A percentile compares a stretch with the other conserved stretches of the same genome.
These are phyloP conservation scores for Pammene aurita DNA, from an alignment of 2,888 invertebrate genomes.

Conservation along the genomic window DNA sequence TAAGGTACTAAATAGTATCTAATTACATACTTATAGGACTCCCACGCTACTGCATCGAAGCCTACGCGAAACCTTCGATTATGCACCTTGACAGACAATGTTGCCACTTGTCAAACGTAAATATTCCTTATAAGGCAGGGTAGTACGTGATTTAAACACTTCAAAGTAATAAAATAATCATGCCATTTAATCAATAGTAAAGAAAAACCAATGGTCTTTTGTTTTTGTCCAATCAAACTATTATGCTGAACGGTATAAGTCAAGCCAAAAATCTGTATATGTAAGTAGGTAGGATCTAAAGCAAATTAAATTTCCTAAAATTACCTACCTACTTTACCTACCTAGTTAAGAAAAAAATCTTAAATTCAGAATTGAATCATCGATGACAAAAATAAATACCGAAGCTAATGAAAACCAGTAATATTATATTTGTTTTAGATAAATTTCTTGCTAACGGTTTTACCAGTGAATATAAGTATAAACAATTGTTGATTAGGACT, in stretches of 20 bases:
- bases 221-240: no score
- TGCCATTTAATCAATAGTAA: no score
- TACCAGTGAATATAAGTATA: conserved; percentile 5
- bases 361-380: no score
- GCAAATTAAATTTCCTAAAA: no score
- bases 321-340: no score
- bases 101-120: conserved; percentile 20
- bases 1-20: conserved; percentile 53
- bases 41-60: conserved; percentile 53
- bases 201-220: no score
- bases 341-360: no score
- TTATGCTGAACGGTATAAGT: not conserved
- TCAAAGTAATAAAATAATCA: not conserved
- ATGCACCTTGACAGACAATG: conserved; percentile 34
- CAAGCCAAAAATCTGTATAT: not conserved
- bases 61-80: conserved; percentile 53
- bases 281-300: no score
- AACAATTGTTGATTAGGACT: conserved; percentile 38
- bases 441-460: conserved; percentile 19
- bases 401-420: no score
- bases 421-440: no score
- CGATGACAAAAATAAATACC: no score
- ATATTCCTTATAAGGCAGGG: conserved; percentile 14
- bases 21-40: conserved; percentile 49
- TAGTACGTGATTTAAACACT: not conserved